Conservation (phyloP, 2,888 invertebrate genomes). For the Phania funesta region DNA sequence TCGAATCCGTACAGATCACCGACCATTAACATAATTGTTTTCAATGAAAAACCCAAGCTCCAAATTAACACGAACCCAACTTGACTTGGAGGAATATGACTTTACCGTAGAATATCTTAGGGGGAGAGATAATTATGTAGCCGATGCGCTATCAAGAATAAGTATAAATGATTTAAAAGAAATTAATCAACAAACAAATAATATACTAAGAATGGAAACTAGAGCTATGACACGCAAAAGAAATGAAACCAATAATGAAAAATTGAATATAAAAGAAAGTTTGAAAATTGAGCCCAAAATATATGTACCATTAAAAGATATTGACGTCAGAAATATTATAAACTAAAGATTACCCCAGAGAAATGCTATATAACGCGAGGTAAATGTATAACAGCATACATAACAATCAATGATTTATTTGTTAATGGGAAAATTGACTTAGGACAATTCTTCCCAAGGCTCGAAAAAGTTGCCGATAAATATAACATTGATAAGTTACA, state of each 20-base stretch:
- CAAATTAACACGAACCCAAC: not conserved
- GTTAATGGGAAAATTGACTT: constrained; percentile 38
- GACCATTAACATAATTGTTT: not conserved
- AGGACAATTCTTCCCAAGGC: constrained; percentile 43
- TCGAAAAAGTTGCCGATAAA: constrained; percentile 23
- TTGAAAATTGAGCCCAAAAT: not conserved
- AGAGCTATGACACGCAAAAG: not conserved
- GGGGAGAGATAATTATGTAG: not conserved
- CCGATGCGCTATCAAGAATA: not conserved
- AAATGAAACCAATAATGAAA: too few relatives aligned
- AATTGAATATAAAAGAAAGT: not conserved
- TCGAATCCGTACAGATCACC: not conserved
- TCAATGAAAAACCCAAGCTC: not conserved
- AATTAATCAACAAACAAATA: not conserved
- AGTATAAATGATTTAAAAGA: not conserved
- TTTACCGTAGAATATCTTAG: not conserved
- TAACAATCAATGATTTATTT: constrained; percentile 15
- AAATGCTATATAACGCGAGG: not conserved
- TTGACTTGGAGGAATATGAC: not conserved
- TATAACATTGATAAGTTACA: constrained; percentile 10
- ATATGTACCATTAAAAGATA: not conserved
- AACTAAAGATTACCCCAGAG: constrained; percentile 3
- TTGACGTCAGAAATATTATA: not conserved
- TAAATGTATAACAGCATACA: not conserved
- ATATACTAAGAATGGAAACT: not conserved